Evolutionary conservation across 2,888 invertebrate species (phyloP), one percentile per base, ranked within the genome.

Genomic region (Tenthredo scrophulariae): DNA sequence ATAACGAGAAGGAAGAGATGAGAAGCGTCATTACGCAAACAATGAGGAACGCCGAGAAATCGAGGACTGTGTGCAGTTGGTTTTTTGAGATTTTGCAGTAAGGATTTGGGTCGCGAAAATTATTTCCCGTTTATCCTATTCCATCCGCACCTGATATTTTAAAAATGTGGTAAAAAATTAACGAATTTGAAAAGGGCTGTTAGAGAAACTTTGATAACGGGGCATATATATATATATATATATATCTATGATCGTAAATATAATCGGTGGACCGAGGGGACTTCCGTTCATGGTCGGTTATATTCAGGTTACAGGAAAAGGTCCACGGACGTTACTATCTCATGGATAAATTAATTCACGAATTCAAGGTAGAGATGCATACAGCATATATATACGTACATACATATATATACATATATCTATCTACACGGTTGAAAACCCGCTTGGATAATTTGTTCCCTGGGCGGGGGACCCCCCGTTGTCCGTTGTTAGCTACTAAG

Each of bases 311-410:
- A 10, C 26, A 43, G 40, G 10, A 40, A 74, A 74, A 74, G 43
- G 40, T 40, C 43, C 13, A 18, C 22, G 4, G 7, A 46, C 13
- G 74, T 10, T 40, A 43, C 74, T 74, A 74, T 74, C 74, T 74
- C 74, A n/a, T 22, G 40, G 72, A 85, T 85, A 40, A 85, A 85
- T 85, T 85, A 83, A 83, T 85, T 85, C 72, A 26, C 67, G 85
- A 85, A 85, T 26, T 37, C 46, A 70, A 62, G 40, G 22, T 18
- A 33, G 18, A 29, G 33, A 67, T 67, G 67, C 67, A 67, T 15
- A 15, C 67, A 67, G 26, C 40, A 3, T 22, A 74, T 40, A 40
- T 7, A 37, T 37, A 7, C 1, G 2, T 37, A 7, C 7, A 37
- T 37, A 37, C 7, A 37, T 7, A 37, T 7, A 37, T 7, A 37